A percentile compares a stretch with the other conserved stretches of the same genome.
Evolutionary conservation across 1,140 invertebrate genomes (phyloP).

Genomic region (Augochlora pura): DNA sequence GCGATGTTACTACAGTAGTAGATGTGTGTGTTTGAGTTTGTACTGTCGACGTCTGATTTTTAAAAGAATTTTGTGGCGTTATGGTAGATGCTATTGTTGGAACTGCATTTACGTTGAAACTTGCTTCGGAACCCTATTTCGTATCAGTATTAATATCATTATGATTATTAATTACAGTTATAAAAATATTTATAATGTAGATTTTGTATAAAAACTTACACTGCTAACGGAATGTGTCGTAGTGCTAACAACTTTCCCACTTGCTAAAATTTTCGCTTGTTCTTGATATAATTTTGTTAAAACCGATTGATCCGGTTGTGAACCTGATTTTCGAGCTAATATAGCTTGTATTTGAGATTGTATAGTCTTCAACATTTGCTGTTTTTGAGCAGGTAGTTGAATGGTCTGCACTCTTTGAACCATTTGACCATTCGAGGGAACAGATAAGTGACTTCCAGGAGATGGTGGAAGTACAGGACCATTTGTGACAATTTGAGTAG

Average conservation of each 20-base stretch:
- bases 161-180: not conserved
- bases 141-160: constrained; percentile 6
- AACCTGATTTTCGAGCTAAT: constrained; percentile 72
- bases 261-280: constrained; percentile 81
- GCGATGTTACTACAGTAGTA: constrained; percentile 60
- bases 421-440: constrained; percentile 71
- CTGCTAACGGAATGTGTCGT: constrained; percentile 67
- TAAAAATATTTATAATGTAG: constrained; percentile 6
- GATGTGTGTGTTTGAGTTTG: constrained; percentile 75
- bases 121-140: constrained; percentile 67
- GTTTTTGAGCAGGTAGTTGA: constrained; percentile 74
- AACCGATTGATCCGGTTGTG: constrained; percentile 75
- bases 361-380: constrained; percentile 75
- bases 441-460: constrained; percentile 64
- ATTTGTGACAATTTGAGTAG: constrained; percentile 63
- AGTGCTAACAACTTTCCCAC: constrained; percentile 80
- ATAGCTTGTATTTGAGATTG: constrained; percentile 81
- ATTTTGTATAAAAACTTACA: constrained; percentile 60
- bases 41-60: constrained; percentile 75
- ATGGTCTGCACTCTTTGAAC: constrained; percentile 75
- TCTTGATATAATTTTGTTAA: constrained; percentile 80
- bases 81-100: constrained; percentile 65
- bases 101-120: constrained; percentile 66
- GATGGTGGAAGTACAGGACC: constrained; percentile 64
- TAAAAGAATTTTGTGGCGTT: constrained; percentile 69